Base-by-base conservation (phyloP, 2,113 vertebrate species). In the Nothocercus nigrocapillus region DNA sequence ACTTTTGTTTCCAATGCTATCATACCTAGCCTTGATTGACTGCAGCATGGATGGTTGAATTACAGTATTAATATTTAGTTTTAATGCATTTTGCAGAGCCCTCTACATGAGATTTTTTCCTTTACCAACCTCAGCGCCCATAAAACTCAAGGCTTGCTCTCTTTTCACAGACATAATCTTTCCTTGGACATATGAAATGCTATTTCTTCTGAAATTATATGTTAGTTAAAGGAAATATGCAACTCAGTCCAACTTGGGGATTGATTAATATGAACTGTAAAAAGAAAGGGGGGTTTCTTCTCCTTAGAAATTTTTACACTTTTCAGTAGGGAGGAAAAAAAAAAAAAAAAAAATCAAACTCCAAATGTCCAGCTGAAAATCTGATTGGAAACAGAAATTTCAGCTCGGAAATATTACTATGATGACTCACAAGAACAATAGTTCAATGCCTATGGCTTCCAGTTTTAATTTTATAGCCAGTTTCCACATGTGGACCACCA, bases 401-500 rank as follows among this genome's bases (percentile, higher is more conserved):
- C 59, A 93, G 56, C 61, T 88, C 76, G 68, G 56, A 96, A 95
- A 10, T 72, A 53, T 75, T 88, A 18, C 61, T 68, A 38, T 3
- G 11, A 78, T 86, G 91, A 90, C 68, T 97, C 88, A 95, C 1
- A 3, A 95, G 85, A 95, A 89, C 88, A 93, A 95, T 86, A 94
- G 85, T 82, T 93, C 47, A 93, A 62, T 64, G 81, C 73, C 80
- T 90, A 64, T 94, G 95, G 77, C 93, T 95, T 93, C 86, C 93
- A 96, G 77, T 96, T 97, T 58, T 74, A 38, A 89, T 74, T 74
- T 82, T 84, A 93, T 88, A 69, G 77, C 81, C 69, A 64, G 42
- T 81, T 95, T 90, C 90, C 86, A 93, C 69, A 93, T 75, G 56
- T 81, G 53, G 95, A 94, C 94, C 95, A 96, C 95, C 92, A 95